Evolutionary conservation across 2,797 vertebrate genomes (phyloP).

Genomic region (Xenops minutus): DNA sequence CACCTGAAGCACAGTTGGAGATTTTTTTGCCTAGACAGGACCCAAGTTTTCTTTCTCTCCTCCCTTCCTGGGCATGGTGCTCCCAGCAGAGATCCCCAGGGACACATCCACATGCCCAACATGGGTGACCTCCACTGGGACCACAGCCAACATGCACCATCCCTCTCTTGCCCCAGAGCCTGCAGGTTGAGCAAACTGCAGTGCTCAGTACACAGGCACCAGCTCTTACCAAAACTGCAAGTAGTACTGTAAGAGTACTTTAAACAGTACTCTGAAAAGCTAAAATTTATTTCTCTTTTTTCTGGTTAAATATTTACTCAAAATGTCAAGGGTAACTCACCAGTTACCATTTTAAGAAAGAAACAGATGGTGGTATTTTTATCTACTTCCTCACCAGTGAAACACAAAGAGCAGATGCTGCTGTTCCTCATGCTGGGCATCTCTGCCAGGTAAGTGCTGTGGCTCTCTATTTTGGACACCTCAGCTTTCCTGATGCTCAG

Average conservation of each 20-base stretch:
- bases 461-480: neutral
- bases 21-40: neutral
- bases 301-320: conserved; percentile 39
- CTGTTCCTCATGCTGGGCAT: neutral
- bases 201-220: neutral
- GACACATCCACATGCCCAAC: neutral
- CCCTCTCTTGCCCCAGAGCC: neutral
- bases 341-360: conserved; percentile 2
- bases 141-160: neutral
- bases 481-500: neutral
- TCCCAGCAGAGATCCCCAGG: neutral
- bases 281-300: neutral
- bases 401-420: conserved; percentile 31
- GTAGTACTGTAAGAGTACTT: neutral
- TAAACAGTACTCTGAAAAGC: neutral
- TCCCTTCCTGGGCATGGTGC: rapidly evolving
- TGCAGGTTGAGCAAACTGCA: neutral
- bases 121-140: neutral
- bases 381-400: neutral
- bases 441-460: neutral
- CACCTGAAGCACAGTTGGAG: neutral
- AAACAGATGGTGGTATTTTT: conserved; percentile 55
- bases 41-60: neutral
- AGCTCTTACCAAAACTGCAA: neutral
- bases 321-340: conserved; percentile 37